phyloP scores from a whole-genome alignment of 2,113 vertebrate genomes.

The Etheostoma cragini region DNA sequence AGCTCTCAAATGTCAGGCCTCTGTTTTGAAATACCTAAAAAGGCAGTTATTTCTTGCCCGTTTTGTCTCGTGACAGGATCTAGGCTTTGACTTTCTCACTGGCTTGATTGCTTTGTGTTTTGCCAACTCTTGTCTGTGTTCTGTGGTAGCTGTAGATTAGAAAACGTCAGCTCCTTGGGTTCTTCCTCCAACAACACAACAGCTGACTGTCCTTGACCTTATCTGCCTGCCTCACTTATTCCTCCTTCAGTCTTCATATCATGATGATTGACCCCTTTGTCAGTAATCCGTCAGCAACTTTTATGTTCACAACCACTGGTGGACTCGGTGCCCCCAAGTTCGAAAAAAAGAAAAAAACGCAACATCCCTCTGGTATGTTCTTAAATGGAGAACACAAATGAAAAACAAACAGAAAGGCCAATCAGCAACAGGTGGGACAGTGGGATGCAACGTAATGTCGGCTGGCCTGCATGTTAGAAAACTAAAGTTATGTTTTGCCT shows the following conservation, averaged over 20 bases:
- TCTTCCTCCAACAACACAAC: not conserved
- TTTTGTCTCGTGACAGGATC: constrained; percentile 15
- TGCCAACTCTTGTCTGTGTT: constrained; percentile 37
- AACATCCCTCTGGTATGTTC: too few species aligned
- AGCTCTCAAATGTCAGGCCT: constrained; percentile 18
- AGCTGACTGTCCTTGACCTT: not conserved
- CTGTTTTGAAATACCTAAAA: constrained; percentile 26
- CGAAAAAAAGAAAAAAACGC: too few species aligned
- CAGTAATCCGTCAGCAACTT: not conserved
- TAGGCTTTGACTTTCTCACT: constrained; percentile 16
- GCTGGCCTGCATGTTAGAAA: not conserved
- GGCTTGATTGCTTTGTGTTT: constrained; percentile 16
- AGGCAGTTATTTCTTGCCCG: not conserved
- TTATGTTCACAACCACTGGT: not conserved
- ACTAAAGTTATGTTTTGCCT: not conserved
- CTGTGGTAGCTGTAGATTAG: constrained; percentile 5
- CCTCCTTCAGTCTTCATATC: not conserved
- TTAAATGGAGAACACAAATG: too few species aligned
- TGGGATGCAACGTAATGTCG: too few species aligned
- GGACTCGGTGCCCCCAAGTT: too few species aligned
- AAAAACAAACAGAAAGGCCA: too few species aligned
- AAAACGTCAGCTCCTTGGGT: not conserved
- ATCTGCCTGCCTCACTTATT: not conserved
- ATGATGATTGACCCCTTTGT: not conserved
- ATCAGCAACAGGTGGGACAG: too few species aligned